Evolutionary conservation across 2,113 vertebrate genomes (phyloP), one percentile per base, ranked within the genome.

Genomic region (Leptosomus discolor): DNA sequence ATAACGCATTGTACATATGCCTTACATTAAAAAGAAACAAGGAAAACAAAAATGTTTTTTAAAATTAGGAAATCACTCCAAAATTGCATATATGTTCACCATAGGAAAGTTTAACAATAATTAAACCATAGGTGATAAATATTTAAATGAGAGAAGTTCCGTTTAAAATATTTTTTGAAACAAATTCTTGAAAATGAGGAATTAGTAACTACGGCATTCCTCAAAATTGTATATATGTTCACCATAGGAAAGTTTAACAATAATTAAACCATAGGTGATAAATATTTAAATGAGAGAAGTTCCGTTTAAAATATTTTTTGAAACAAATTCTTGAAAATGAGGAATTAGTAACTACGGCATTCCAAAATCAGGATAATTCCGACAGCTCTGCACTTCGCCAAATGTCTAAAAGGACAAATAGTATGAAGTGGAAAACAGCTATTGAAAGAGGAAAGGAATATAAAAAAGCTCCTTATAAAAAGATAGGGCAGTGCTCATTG

Each of bases 401-500:
- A 89, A 54, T 63, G 70, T 64, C 92, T 95, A 46, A 91, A 84
- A n/a, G 84, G 88, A 92, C 73, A 82, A 92, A 93, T 81, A 76
- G 58, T 8, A 77, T 26, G 45, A 95, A 91, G 80, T 4, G 92
- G 69, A 90, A 93, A 97, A 92, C 50, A 77, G 64, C 70, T 80
- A 60, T 65, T 79, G 64, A 96, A 92, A 93, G 78, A n/a, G 12
- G 16, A 82, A 90, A 78, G 56, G 43, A 92, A 54, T 46, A 94
- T 43, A 96, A 92, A 96, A 92, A 87, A 65, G 78, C 73, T 87
- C 53, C 69, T 96, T 94, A 71, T 80, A 69, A 87, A 81, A 78
- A 84, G 63, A 53, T 5, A 80, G 80, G 95, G 50, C 74, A 80
- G 63, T 21, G 54, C 68, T 97, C 51, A 20, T 92, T 93, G 88